phyloP scores from a whole-genome alignment of 1,140 invertebrate genomes.

The Hestina assimilis region DNA sequence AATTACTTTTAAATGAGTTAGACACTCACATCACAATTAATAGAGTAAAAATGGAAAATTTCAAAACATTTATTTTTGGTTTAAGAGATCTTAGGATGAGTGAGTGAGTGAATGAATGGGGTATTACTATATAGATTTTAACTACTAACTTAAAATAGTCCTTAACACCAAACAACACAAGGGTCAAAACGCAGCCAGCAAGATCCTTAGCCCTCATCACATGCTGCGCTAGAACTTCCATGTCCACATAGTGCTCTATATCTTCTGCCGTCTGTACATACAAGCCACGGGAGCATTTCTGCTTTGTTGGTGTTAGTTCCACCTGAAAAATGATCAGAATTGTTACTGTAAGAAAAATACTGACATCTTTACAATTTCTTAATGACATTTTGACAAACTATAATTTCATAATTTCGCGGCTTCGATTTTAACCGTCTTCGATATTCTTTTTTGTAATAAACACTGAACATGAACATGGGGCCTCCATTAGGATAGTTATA shows the following conservation, averaged over 20 bases:
- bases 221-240: constrained; percentile 26
- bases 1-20: no score
- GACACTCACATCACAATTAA: no score
- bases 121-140: neutral
- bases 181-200: constrained; percentile 35
- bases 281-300: constrained; percentile 38
- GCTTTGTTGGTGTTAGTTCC: constrained; percentile 20
- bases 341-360: neutral
- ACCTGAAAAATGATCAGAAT: constrained; percentile 30
- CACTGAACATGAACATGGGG: no score
- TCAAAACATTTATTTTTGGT: neutral
- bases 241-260: constrained; percentile 27
- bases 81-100: neutral
- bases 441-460: no score
- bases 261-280: constrained; percentile 39
- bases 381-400: no score
- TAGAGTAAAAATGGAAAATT: no score
- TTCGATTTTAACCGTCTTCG: no score
- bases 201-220: constrained; percentile 23
- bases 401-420: no score
- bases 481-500: no score
- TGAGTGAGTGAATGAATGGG: neutral
- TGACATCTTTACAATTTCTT: no score
- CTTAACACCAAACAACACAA: constrained; percentile 53
- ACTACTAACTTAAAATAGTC: constrained; percentile 61